A percentile compares a stretch with the other conserved stretches of the same genome.
phyloP scores from a whole-genome alignment of 2,797 vertebrate species.

The Sparidentex hasta region DNA sequence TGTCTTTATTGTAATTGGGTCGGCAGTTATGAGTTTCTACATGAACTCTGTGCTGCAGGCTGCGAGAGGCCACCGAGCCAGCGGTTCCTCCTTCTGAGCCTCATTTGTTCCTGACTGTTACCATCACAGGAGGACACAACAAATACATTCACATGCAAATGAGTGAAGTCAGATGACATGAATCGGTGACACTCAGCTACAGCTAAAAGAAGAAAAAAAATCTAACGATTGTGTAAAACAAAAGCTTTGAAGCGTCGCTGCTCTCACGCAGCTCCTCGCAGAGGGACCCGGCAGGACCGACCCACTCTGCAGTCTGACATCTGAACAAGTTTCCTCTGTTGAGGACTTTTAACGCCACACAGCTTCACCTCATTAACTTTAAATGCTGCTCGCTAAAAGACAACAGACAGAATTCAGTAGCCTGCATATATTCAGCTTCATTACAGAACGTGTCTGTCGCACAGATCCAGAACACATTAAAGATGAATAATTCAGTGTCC shows the following conservation, averaged over 20 bases:
- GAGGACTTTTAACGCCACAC: conserved; percentile 17
- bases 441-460: not conserved
- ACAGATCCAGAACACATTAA: not conserved
- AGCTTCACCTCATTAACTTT: conserved; percentile 46
- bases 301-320: conserved; percentile 2
- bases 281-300: not conserved
- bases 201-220: not conserved
- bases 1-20: conserved; percentile 54
- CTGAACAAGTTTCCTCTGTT: not conserved
- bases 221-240: not conserved
- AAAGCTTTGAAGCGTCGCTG: not conserved
- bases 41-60: conserved; percentile 46
- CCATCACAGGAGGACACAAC: conserved; percentile 5
- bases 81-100: not conserved
- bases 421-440: conserved; percentile 1
- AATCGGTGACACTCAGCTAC: not conserved
- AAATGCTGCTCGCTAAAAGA: conserved; percentile 25
- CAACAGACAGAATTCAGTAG: conserved; percentile 8
- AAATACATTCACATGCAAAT: conserved; percentile 2
- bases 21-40: conserved; percentile 53
- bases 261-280: not conserved
- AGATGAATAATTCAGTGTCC: not conserved
- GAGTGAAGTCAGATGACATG: not conserved
- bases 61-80: conserved; percentile 15
- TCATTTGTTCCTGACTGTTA: conserved; percentile 13